Conservation (phyloP, 92 coral and sea anemone species). For the Palythoa caribaeorum region DNA sequence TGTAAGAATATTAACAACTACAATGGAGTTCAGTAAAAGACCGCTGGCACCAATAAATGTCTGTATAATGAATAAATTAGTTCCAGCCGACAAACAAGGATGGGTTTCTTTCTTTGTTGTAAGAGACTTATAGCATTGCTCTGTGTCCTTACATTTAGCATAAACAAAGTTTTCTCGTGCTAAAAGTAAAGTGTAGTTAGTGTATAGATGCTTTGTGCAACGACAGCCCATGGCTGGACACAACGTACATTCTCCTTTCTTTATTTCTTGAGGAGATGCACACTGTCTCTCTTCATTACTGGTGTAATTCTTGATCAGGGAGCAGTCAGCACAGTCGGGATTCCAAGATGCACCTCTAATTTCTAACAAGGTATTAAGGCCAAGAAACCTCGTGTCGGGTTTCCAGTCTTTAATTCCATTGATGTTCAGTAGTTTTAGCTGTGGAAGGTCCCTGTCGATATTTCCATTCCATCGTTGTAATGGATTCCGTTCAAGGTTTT, state of each 20-base stretch:
- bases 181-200: slow-evolving; percentile 4
- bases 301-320: slow-evolving; percentile 10
- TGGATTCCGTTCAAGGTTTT: slow-evolving; percentile 50
- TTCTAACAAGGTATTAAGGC: slow-evolving; percentile 8
- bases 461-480: slow-evolving; percentile 37
- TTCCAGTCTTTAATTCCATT: slow-evolving; percentile 37
- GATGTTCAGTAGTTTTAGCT: slow-evolving; percentile 14
- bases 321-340: slow-evolving; percentile 5
- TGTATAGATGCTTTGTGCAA: slow-evolving; percentile 25
- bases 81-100: slow-evolving; percentile 13
- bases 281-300: not conserved
- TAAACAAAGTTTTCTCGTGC: slow-evolving; percentile 26
- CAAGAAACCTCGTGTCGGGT: slow-evolving; percentile 11
- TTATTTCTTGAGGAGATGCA: not conserved
- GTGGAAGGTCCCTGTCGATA: slow-evolving; percentile 24
- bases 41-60: slow-evolving; percentile 23
- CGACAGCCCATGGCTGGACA: not conserved
- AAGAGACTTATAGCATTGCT: slow-evolving; percentile 20
- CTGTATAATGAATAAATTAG: not conserved
- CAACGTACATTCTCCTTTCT: not conserved
- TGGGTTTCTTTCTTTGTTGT: not conserved
- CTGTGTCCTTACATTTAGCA: slow-evolving; percentile 40
- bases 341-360: slow-evolving; percentile 42
- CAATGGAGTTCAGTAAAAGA: not conserved
- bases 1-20: slow-evolving; percentile 3